Percentiles rank a stretch among this genome's conserved stretches.
phyloP scores from a whole-genome alignment of 2,888 invertebrate species.

The Sarcophaga rosellei region DNA sequence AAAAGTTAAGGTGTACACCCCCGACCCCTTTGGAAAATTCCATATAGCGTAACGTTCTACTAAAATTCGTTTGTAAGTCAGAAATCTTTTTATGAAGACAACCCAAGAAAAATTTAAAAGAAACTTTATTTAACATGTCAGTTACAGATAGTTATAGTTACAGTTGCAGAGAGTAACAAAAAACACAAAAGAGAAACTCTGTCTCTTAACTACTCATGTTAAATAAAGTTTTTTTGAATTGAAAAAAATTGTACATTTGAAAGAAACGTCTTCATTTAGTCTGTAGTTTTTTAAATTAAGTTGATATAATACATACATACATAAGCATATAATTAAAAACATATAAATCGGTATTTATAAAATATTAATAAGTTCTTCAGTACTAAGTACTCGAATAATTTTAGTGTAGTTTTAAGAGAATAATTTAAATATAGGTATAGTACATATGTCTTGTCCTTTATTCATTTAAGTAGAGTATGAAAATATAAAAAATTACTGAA shows the following conservation, averaged over 20 bases:
- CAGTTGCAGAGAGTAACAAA: background rate
- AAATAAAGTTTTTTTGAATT: conserved; percentile 51
- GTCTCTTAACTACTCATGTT: conserved; percentile 3
- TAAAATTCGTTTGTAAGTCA: conserved; percentile 67
- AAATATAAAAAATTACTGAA: no score
- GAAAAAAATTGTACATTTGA: conserved; percentile 62
- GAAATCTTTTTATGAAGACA: conserved; percentile 49
- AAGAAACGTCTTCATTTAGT: conserved; percentile 63
- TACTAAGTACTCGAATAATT: conserved; percentile 59
- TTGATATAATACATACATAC: conserved; percentile 16
- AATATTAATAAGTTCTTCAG: conserved; percentile 54
- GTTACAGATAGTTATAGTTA: background rate
- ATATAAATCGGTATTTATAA: background rate
- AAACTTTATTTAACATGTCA: conserved; percentile 49
- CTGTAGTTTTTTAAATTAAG: conserved; percentile 42
- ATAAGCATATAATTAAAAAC: background rate
- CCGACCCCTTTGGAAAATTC: conserved; percentile 15
- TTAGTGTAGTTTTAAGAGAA: background rate
- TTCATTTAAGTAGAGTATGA: no score
- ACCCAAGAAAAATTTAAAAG: conserved; percentile 19
- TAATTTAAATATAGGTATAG: no score
- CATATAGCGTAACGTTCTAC: conserved; percentile 66
- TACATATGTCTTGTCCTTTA: no score
- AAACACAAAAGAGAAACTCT: background rate
- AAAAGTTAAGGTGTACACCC: background rate